These are phyloP conservation scores for Laticauda laticaudata DNA, from an alignment of 2,113 vertebrate genomes.

Conservation along the genomic window DNA sequence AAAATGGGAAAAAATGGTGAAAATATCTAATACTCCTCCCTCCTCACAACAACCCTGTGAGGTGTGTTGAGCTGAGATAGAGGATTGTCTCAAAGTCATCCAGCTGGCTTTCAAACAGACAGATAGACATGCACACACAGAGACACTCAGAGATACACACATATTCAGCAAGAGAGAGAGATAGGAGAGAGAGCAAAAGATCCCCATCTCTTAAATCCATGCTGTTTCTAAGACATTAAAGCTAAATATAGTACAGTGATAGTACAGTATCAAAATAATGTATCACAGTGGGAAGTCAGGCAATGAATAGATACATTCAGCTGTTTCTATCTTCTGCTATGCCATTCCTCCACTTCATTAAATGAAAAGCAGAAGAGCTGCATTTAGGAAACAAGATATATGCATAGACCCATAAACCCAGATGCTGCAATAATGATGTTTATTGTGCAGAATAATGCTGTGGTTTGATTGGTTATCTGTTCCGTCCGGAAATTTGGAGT, in stretches of 20 bases:
- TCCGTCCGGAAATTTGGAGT: too few species aligned
- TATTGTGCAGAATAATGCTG: slow-evolving; percentile 5
- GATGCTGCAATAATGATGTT: slow-evolving; percentile 26
- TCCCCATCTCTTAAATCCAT: slow-evolving; percentile 40
- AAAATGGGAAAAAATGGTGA: slow-evolving; percentile 35
- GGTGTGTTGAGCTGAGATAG: background rate
- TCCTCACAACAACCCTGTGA: background rate
- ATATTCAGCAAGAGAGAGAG: background rate
- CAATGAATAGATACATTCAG: slow-evolving; percentile 57
- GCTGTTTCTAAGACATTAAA: slow-evolving; percentile 68
- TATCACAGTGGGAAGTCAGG: slow-evolving; percentile 59
- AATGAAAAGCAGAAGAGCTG: slow-evolving; percentile 36
- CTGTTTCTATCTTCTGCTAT: slow-evolving; percentile 41
- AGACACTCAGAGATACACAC: too few species aligned
- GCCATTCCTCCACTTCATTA: slow-evolving; percentile 53
- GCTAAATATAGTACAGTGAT: slow-evolving; percentile 70
- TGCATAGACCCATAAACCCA: background rate
- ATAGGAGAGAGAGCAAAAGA: background rate
- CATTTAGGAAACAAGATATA: slow-evolving; percentile 27
- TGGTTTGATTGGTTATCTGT: background rate
- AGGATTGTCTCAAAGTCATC: background rate
- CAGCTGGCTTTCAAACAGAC: background rate
- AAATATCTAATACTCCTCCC: background rate
- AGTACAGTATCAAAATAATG: slow-evolving; percentile 54
- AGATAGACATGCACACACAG: too few species aligned